Evolutionary conservation across 92 coral and sea anemone genomes (phyloP).

Genomic region (Epizoanthus stellaris): DNA sequence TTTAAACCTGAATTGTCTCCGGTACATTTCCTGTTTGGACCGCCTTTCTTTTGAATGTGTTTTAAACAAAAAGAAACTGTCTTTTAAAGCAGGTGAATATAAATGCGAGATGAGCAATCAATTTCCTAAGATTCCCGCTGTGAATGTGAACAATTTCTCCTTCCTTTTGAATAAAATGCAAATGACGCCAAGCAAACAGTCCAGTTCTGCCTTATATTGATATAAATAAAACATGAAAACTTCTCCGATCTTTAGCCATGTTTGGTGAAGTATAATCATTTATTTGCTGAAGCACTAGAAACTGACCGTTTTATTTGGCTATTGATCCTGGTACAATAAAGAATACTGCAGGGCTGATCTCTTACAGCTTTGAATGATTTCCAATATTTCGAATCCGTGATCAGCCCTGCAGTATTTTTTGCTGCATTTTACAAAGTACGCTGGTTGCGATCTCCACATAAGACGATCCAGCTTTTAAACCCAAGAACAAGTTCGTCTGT

Average conservation of each 20-base stretch:
- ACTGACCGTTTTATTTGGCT: neutral
- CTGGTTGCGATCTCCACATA: too few relatives aligned
- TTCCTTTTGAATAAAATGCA: constrained; percentile 9
- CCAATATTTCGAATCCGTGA: too few relatives aligned
- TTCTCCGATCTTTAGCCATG: neutral
- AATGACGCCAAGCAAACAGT: neutral
- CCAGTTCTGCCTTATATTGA: neutral
- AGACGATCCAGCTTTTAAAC: too few relatives aligned
- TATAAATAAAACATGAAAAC: neutral
- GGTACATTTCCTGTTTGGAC: constrained; percentile 10
- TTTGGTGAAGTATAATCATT: neutral
- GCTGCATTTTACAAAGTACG: too few relatives aligned
- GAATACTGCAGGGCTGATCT: too few relatives aligned
- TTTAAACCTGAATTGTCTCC: neutral
- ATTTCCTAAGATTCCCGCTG: neutral
- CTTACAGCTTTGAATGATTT: too few relatives aligned
- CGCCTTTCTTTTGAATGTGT: constrained; percentile 6
- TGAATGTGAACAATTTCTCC: neutral
- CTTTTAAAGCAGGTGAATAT: neutral
- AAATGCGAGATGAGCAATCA: neutral
- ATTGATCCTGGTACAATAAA: neutral
- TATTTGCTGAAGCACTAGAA: neutral
- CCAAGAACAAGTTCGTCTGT: too few relatives aligned
- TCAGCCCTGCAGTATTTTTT: too few relatives aligned
- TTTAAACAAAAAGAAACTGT: neutral